These are phyloP conservation scores for Podotricha telesiphe DNA, from an alignment of 2,888 invertebrate genomes.

Conservation along the genomic window DNA sequence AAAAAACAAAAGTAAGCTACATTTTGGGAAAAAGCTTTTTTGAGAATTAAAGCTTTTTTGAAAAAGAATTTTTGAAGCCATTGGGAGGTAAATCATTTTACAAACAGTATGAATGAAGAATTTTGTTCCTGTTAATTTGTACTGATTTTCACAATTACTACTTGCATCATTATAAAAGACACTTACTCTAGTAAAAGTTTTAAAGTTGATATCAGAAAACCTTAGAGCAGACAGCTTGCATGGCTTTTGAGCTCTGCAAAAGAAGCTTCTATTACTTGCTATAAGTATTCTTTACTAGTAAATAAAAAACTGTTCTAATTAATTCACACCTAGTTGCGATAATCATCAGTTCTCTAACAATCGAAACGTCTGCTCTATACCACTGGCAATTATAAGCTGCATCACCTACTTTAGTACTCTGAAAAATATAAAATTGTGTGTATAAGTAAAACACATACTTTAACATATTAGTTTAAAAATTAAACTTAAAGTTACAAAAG, in stretches of 20 bases:
- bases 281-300: not conserved
- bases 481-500: too few species aligned
- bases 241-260: slow-evolving; percentile 59
- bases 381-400: slow-evolving; percentile 60
- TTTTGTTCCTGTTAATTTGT: too few species aligned
- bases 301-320: not conserved
- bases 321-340: slow-evolving; percentile 55
- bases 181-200: slow-evolving; percentile 57
- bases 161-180: not conserved
- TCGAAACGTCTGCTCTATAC: slow-evolving; percentile 52
- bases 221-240: slow-evolving; percentile 60
- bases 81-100: too few species aligned
- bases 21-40: not conserved
- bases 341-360: slow-evolving; percentile 58
- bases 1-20: slow-evolving; percentile 35
- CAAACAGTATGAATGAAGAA: too few species aligned
- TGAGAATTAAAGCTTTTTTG: too few species aligned
- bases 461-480: too few species aligned
- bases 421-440: slow-evolving; percentile 41
- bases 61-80: too few species aligned
- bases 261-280: not conserved
- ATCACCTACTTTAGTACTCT: slow-evolving; percentile 58
- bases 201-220: slow-evolving; percentile 58
- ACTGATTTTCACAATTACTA: too few species aligned
- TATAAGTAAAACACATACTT: too few species aligned